phyloP scores from a whole-genome alignment of 2,797 vertebrate genomes.

The Xenopus petersii region DNA sequence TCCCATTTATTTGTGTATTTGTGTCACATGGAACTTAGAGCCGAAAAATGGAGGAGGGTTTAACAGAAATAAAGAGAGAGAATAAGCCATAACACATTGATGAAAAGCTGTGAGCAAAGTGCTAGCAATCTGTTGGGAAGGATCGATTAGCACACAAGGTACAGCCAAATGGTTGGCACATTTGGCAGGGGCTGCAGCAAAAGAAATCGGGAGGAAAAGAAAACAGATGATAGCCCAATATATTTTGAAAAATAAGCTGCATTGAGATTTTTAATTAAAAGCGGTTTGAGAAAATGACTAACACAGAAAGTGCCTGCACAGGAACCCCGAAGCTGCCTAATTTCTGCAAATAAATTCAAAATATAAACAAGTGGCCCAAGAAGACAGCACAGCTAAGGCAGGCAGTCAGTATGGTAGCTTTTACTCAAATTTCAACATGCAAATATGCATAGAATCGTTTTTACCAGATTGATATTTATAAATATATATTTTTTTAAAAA shows the following conservation, averaged over 20 bases:
- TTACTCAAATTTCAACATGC: no score
- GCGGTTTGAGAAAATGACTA: background rate
- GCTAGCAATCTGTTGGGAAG: background rate
- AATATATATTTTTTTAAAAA: no score
- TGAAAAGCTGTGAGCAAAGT: background rate
- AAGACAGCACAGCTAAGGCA: no score
- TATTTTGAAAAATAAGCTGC: background rate
- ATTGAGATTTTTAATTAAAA: background rate
- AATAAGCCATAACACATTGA: background rate
- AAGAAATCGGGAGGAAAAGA: background rate
- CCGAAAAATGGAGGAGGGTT: background rate
- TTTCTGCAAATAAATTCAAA: background rate
- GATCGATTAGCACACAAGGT: slow-evolving; percentile 1
- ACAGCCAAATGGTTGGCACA: background rate
- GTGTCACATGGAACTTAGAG: background rate
- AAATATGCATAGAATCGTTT: no score
- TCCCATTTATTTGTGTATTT: no score
- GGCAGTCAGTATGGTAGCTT: no score
- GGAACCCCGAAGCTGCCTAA: background rate
- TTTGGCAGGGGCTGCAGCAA: background rate
- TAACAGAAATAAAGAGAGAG: background rate
- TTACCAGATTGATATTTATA: no score
- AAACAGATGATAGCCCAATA: slow-evolving; percentile 1
- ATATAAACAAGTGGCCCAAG: no score
- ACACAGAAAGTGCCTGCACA: background rate